These are phyloP conservation scores for Autographa pulchrina DNA, from an alignment of 2,888 invertebrate species.

Conservation along the genomic window DNA sequence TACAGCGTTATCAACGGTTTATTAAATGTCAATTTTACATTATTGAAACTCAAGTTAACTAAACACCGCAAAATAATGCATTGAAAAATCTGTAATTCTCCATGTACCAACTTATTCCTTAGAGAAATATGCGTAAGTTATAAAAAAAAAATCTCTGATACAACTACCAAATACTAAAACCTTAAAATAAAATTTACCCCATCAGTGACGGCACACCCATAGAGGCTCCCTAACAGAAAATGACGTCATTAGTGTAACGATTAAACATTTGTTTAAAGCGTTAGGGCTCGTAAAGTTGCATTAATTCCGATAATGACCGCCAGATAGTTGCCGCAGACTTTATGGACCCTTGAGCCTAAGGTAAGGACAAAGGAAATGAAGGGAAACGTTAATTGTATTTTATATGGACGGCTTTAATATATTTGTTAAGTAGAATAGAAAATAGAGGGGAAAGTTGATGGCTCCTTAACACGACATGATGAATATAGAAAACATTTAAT, in stretches of 20 bases:
- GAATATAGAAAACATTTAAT: neutral
- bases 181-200: constrained; percentile 12
- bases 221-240: constrained; percentile 76
- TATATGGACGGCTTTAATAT: constrained; percentile 21
- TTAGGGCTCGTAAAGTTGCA: constrained; percentile 72
- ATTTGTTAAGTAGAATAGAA: constrained; percentile 27
- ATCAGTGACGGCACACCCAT: constrained; percentile 48
- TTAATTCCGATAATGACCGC: constrained; percentile 72
- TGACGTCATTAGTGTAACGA: constrained; percentile 79
- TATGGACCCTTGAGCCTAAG: constrained; percentile 43
- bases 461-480: constrained; percentile 4
- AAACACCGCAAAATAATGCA: no score
- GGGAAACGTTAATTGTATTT: constrained; percentile 36
- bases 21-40: no score
- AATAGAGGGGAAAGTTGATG: constrained; percentile 1
- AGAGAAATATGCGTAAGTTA: no score
- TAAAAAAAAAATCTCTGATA: no score
- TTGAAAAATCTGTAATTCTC: no score
- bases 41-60: no score
- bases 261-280: constrained; percentile 76
- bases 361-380: constrained; percentile 27
- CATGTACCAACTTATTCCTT: no score
- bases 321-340: constrained; percentile 58
- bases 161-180: neutral
- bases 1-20: no score